A percentile compares a stretch with the other conserved stretches of the same genome.
Conservation (phyloP, 2,113 vertebrate species). For the Bagarius yarrelli region DNA sequence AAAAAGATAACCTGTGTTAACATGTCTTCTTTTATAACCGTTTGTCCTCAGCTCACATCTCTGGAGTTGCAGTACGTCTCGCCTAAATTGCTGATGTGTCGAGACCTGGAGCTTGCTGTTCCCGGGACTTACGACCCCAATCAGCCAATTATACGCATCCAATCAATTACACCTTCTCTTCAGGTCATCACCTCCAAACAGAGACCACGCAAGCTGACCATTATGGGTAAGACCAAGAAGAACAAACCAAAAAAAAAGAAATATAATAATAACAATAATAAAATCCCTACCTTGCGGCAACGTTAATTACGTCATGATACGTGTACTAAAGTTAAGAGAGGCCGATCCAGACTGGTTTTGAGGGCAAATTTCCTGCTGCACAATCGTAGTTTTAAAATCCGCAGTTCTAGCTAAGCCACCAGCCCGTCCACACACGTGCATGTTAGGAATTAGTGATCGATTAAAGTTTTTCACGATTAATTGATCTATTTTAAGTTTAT, state of each 20-base stretch:
- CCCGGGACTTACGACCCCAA: slow-evolving; percentile 97
- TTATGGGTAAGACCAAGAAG: slow-evolving; percentile 85
- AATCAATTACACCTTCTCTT: slow-evolving; percentile 91
- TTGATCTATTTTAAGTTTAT: not conserved
- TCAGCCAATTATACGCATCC: slow-evolving; percentile 94
- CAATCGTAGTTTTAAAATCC: not conserved
- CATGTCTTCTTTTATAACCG: slow-evolving; percentile 6
- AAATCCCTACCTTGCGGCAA: not conserved
- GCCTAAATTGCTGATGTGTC: slow-evolving; percentile 96
- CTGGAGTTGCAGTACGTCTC: slow-evolving; percentile 96
- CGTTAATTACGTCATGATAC: not conserved
- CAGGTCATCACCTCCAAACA: slow-evolving; percentile 99
- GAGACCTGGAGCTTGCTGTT: slow-evolving; percentile 92
- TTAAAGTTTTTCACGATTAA: not conserved
- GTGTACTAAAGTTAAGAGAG: not conserved
- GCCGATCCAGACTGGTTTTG: not conserved
- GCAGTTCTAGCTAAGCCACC: not conserved
- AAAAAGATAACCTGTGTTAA: not conserved
- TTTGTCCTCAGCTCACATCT: slow-evolving; percentile 83
- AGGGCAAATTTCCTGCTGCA: not conserved
- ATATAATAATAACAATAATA: not conserved
- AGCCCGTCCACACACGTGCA: not conserved
- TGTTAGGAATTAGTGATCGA: not conserved
- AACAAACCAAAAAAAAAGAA: not conserved
- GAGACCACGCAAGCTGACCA: slow-evolving; percentile 91